A percentile compares a stretch with the other conserved stretches of the same genome.
Evolutionary conservation across 2,113 vertebrate species (phyloP).

Genomic region (Gasterosteus nipponicus): DNA sequence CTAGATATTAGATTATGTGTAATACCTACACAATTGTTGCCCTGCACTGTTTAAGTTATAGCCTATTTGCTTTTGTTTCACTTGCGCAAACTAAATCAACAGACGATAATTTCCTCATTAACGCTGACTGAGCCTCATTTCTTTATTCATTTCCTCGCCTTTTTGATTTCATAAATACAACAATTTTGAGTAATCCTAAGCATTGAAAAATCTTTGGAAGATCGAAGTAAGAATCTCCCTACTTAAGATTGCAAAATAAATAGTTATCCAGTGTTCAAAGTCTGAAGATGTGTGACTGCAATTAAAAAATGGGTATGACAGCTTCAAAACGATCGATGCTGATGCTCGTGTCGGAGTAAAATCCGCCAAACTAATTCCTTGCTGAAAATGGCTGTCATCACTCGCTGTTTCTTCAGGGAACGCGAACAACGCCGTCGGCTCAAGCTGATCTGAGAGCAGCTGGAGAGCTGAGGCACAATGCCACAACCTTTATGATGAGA

Average conservation of each 20-base stretch:
- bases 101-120: too few species aligned
- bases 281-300: slow-evolving; percentile 41
- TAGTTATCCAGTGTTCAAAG: not conserved
- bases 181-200: not conserved
- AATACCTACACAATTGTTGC: not conserved
- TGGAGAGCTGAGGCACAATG: slow-evolving; percentile 24
- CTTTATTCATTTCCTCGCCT: not conserved
- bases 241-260: not conserved
- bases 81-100: not conserved
- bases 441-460: slow-evolving; percentile 22
- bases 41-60: not conserved
- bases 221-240: not conserved
- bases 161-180: slow-evolving; percentile 16
- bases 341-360: slow-evolving; percentile 10
- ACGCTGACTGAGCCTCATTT: not conserved
- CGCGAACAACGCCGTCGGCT: slow-evolving; percentile 35
- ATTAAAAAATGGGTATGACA: slow-evolving; percentile 31
- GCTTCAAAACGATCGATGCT: slow-evolving; percentile 34
- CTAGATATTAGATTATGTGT: not conserved
- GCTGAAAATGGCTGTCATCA: slow-evolving; percentile 64
- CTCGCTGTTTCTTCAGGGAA: slow-evolving; percentile 45
- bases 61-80: not conserved
- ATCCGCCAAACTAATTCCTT: slow-evolving; percentile 45
- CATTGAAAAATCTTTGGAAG: not conserved
- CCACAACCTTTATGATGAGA: not conserved